Percentiles rank a stretch among this genome's conserved stretches.
phyloP scores from a whole-genome alignment of 2,113 vertebrate species.

The Anas platyrhynchos region DNA sequence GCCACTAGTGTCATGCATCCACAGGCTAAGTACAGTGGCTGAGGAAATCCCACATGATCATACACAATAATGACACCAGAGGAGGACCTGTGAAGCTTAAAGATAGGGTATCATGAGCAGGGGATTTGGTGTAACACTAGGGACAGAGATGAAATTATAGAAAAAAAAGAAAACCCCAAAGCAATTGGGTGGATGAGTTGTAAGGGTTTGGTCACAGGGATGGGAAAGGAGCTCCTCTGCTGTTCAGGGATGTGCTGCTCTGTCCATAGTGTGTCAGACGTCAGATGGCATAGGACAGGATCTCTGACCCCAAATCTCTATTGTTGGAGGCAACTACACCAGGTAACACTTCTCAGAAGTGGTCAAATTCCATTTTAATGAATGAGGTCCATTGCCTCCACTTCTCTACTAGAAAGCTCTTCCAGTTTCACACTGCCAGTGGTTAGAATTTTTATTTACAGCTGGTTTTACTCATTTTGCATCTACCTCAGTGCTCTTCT shows the following conservation, averaged over 20 bases:
- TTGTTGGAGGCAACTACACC: not conserved
- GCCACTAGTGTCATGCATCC: not conserved
- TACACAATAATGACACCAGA: not conserved
- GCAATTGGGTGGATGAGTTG: fast-evolving
- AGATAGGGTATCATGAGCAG: not conserved
- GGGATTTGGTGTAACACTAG: not conserved
- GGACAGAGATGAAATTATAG: not conserved
- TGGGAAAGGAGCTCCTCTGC: not conserved
- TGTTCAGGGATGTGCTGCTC: not conserved
- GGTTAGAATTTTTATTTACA: not conserved
- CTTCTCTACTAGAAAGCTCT: not conserved
- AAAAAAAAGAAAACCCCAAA: not conserved
- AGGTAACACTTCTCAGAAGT: not conserved
- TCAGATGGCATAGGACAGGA: not conserved
- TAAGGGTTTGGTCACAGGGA: not conserved
- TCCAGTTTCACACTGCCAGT: not conserved
- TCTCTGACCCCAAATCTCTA: not conserved
- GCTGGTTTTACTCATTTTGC: not conserved
- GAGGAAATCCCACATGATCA: not conserved
- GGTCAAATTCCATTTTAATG: not conserved
- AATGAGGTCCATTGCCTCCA: not conserved
- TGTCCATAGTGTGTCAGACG: fast-evolving
- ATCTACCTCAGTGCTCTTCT: not conserved
- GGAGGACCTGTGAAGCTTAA: not conserved
- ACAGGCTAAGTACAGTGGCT: not conserved